These are phyloP conservation scores for Trissolcus basalis DNA, from an alignment of 1,140 invertebrate species.

Conservation along the genomic window DNA sequence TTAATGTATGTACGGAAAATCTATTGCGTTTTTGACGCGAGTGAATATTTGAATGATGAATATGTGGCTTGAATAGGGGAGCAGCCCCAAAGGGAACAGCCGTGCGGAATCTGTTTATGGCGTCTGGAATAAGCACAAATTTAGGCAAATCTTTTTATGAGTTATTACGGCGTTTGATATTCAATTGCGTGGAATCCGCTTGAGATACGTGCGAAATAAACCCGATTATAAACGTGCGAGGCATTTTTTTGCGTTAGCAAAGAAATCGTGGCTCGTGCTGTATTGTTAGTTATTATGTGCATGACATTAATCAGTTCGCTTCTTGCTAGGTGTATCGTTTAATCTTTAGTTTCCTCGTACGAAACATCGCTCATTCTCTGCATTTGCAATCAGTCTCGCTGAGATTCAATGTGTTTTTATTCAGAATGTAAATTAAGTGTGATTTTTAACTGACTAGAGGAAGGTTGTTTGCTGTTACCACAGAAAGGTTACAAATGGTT, in stretches of 20 bases:
- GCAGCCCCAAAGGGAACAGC: conserved; percentile 21
- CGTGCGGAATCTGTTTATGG: conserved; percentile 47
- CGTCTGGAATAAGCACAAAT: conserved; percentile 37
- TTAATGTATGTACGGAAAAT: conserved; percentile 6
- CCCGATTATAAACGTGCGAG: conserved; percentile 10
- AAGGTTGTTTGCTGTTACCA: conserved; percentile 40
- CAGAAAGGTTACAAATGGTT: too few species aligned
- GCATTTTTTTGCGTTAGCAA: neutral
- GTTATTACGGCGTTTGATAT: conserved; percentile 24
- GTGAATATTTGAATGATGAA: conserved; percentile 39
- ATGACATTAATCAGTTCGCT: conserved; percentile 58
- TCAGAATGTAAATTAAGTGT: conserved; percentile 56
- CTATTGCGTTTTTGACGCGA: conserved; percentile 29
- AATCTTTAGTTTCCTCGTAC: conserved; percentile 56
- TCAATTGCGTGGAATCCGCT: conserved; percentile 25
- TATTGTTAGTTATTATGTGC: conserved; percentile 46
- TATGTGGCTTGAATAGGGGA: conserved; percentile 35
- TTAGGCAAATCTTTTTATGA: conserved; percentile 36
- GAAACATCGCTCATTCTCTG: conserved; percentile 50
- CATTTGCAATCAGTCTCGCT: conserved; percentile 49
- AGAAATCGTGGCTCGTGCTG: conserved; percentile 42
- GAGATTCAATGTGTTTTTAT: conserved; percentile 52
- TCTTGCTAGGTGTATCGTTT: conserved; percentile 50
- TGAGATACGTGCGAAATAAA: conserved; percentile 31
- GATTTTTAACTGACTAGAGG: conserved; percentile 56